phyloP scores from a whole-genome alignment of 1,140 invertebrate genomes.

The Bombyx mori region DNA sequence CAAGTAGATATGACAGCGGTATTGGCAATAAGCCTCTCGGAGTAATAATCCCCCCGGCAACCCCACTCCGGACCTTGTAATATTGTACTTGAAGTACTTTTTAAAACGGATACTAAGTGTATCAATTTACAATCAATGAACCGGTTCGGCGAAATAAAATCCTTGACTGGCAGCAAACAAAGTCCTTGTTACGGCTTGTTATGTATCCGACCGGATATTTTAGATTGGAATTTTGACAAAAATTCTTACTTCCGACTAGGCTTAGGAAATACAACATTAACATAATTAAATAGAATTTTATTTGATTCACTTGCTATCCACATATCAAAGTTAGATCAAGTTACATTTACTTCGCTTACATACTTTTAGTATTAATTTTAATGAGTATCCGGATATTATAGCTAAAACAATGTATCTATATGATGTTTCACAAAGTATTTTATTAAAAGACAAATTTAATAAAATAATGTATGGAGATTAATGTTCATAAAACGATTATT shows the following conservation, averaged over 20 bases:
- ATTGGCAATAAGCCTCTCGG: constrained; percentile 6
- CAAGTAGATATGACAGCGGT: not conserved
- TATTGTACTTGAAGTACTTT: constrained; percentile 8
- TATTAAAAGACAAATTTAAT: too few species aligned
- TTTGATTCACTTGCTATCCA: too few species aligned
- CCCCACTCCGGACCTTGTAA: constrained; percentile 6
- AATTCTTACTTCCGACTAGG: not conserved
- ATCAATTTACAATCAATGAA: constrained; percentile 6
- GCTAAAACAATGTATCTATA: too few species aligned
- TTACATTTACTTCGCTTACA: too few species aligned
- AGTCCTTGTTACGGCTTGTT: constrained; percentile 6
- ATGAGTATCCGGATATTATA: too few species aligned
- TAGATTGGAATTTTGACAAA: constrained; percentile 4
- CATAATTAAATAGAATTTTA: too few species aligned
- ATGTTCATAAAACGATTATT: too few species aligned
- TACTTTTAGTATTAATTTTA: too few species aligned
- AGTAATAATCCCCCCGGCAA: constrained; percentile 7
- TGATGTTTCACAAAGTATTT: too few species aligned
- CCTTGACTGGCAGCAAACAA: constrained; percentile 4
- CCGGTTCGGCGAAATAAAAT: constrained; percentile 6
- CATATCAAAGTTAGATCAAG: too few species aligned
- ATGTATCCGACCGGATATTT: constrained; percentile 6
- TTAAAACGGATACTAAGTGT: constrained; percentile 4
- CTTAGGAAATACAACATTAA: too few species aligned
- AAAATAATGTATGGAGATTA: too few species aligned